Evolutionary conservation across 2,113 vertebrate genomes (phyloP), one percentile per base, ranked within the genome.

Genomic region (Struthio camelus): DNA sequence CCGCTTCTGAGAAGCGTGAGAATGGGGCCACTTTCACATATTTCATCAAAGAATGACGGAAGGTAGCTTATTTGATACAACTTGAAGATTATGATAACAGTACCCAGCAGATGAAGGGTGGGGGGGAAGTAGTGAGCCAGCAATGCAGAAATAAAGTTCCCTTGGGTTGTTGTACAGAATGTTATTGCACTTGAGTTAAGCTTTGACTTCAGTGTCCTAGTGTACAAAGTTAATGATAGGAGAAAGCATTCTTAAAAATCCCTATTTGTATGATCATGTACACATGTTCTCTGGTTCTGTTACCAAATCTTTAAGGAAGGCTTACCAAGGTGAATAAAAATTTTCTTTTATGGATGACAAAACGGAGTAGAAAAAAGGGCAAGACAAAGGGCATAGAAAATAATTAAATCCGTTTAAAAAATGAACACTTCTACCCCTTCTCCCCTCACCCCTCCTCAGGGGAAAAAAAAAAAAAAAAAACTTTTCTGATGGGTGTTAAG

Each of bases 121-220:
- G 14, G 14, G 34, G 70, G 6, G 25, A 61, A 22, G 50, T 3
- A 90, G 62, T 4, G 38, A 79, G 25, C 86, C 15, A 58, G 59
- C 28, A 82, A 24, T 20, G 40, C 64, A 86, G 42, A 79, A 59
- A 3, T 66, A 30, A 80, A 80, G 46, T 34, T 91, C 42, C 30
- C 54, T 61, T 58, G 44, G 11, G 30, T 75, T 75, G 50, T 34
- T 56, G 46, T n/a, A 42, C 24, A 81, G n/a, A 44, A 19, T 56
- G 40, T n/a, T 42, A 1, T 18, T 32, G 40, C 7, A 9, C 59
- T 80, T 44, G 36, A 77, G 15, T 72, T 76, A 40, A 72, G 25
- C 48, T 44, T 34, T 4, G 0, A 17, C 46, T 6, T 7, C 75
- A 5, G 0, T 58, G 34, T 73, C 34, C 10, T 42, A 7, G 27